These are phyloP conservation scores for Cactoblastis cactorum DNA, from an alignment of 2,888 invertebrate genomes.

Conservation along the genomic window DNA sequence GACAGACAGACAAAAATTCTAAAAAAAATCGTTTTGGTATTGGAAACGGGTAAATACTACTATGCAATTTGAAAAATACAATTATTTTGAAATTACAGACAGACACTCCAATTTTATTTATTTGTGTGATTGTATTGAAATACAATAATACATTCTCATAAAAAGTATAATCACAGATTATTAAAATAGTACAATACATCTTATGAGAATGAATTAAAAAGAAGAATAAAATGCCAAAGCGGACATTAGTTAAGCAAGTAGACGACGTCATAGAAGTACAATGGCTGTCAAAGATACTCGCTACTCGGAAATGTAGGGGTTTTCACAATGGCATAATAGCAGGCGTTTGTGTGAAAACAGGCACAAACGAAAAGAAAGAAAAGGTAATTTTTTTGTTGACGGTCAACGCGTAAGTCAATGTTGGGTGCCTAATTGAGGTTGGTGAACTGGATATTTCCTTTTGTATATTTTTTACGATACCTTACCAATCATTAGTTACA, in stretches of 20 bases:
- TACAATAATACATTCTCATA: too few species aligned
- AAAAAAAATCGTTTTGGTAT: too few species aligned
- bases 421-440: conserved; percentile 27
- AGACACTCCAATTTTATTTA: too few species aligned
- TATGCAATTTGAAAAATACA: too few species aligned
- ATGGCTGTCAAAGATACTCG: conserved; percentile 38
- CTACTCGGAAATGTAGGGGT: conserved; percentile 34
- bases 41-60: too few species aligned
- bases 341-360: conserved; percentile 29
- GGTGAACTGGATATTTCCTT: conserved; percentile 18
- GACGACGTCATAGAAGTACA: conserved; percentile 27
- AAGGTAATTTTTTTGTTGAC: conserved; percentile 26
- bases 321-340: conserved; percentile 33
- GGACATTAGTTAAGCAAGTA: conserved; percentile 17
- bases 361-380: conserved; percentile 24
- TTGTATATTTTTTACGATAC: not conserved
- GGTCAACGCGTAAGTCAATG: conserved; percentile 18
- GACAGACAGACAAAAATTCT: too few species aligned
- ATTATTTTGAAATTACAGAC: too few species aligned
- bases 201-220: not conserved
- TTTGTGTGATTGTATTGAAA: too few species aligned
- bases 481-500: not conserved
- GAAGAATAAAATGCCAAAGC: not conserved
- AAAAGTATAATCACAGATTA: too few species aligned
- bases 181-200: not conserved